These are phyloP conservation scores for Orchestes rusci DNA, from an alignment of 2,888 invertebrate genomes.

Conservation along the genomic window DNA sequence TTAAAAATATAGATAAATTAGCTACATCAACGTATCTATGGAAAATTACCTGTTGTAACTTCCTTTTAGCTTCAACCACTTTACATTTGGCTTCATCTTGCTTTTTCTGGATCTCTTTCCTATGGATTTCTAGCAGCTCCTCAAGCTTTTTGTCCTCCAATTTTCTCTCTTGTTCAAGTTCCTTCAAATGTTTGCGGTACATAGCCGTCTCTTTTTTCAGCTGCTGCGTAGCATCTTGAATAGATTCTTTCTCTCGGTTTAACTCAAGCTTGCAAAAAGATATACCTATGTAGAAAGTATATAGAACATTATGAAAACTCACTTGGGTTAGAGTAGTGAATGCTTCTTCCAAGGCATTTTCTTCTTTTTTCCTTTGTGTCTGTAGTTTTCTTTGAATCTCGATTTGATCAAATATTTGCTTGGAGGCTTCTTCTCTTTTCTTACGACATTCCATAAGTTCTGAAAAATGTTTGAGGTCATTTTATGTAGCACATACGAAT, in stretches of 20 bases:
- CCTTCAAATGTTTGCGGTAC: slow-evolving; percentile 36
- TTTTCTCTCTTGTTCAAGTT: slow-evolving; percentile 35
- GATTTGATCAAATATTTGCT: slow-evolving; percentile 38
- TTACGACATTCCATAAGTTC: too few relatives aligned
- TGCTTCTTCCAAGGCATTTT: slow-evolving; percentile 36
- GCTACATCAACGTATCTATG: not conserved
- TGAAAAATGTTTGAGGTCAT: slow-evolving; percentile 4
- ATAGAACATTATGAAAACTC: slow-evolving; percentile 4
- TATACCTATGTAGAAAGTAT: too few relatives aligned
- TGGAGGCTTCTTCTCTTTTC: slow-evolving; percentile 31
- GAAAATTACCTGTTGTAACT: slow-evolving; percentile 33
- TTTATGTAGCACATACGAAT: too few relatives aligned
- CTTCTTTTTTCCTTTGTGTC: slow-evolving; percentile 35
- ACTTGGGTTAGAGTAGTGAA: slow-evolving; percentile 33
- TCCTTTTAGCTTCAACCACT: slow-evolving; percentile 33
- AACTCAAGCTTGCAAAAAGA: slow-evolving; percentile 29
- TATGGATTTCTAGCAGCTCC: slow-evolving; percentile 33
- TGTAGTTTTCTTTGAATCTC: slow-evolving; percentile 33
- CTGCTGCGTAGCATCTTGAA: slow-evolving; percentile 28
- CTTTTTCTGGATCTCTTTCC: slow-evolving; percentile 33
- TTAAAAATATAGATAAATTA: not conserved
- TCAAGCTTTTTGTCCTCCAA: slow-evolving; percentile 36
- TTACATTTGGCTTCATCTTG: slow-evolving; percentile 39
- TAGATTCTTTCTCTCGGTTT: slow-evolving; percentile 33
- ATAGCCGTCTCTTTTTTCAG: slow-evolving; percentile 35